Percentiles rank a stretch among this genome's conserved stretches.
Conservation (phyloP, 1,140 invertebrate species). For the Temnothorax longispinosus region DNA sequence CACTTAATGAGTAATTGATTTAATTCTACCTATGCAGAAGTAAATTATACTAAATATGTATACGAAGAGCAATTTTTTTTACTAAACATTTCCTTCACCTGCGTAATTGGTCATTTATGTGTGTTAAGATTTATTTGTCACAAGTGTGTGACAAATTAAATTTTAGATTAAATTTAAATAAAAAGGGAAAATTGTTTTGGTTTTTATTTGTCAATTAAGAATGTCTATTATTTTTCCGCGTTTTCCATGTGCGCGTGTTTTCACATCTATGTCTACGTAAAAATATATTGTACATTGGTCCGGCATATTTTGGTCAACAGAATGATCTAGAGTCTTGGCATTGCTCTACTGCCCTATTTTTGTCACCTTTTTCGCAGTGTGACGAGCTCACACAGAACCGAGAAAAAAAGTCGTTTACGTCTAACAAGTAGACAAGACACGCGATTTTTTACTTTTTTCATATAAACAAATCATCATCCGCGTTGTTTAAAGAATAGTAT, state of each 20-base stretch:
- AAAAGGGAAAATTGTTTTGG: background rate
- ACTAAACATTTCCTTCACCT: background rate
- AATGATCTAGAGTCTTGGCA: conserved; percentile 62
- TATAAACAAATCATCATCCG: background rate
- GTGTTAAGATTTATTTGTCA: background rate
- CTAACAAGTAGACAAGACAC: background rate
- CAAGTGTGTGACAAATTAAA: background rate
- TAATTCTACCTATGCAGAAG: background rate
- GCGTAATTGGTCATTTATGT: background rate
- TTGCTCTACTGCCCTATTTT: conserved; percentile 64
- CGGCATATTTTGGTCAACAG: conserved; percentile 37
- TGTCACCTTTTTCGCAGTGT: conserved; percentile 48
- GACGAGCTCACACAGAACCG: background rate
- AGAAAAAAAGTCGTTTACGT: background rate
- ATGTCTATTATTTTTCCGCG: background rate
- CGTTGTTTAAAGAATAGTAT: background rate
- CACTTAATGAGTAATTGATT: background rate
- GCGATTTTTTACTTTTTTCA: background rate
- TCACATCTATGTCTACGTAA: conserved; percentile 10
- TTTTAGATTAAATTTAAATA: conserved; percentile 7
- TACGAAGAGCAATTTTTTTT: background rate
- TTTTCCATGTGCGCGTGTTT: background rate
- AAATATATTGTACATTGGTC: conserved; percentile 27
- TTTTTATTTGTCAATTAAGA: background rate
- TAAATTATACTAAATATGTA: background rate